Evolutionary conservation across 2,888 invertebrate genomes (phyloP), one percentile per base, ranked within the genome.

Genomic region (Cephus pygmeus): DNA sequence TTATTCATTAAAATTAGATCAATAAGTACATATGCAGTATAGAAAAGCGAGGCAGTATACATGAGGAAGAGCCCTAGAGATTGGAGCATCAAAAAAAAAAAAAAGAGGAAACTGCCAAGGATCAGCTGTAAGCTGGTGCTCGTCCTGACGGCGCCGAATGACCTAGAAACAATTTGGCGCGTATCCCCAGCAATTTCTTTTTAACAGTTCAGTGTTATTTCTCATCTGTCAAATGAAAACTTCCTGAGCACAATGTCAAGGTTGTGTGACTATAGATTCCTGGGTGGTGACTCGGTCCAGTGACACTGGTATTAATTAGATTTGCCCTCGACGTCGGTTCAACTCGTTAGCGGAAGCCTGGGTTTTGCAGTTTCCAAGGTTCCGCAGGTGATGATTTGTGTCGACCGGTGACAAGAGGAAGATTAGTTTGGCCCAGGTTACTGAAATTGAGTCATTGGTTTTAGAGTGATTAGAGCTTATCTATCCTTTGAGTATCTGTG

Each of bases 121-220:
- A 83, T 85, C 85, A 87, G 86, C 85, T 86, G 85, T 80, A 81
- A 73, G 74, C 74, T 76, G 79, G 30, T 80, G 81, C 82, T 79
- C 69, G 75, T 82, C 80, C 81, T 80, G 81, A 77, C 79, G 78
- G 77, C 73, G 78, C 77, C 73, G 75, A 79, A 78, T 82, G 84
- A 85, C 85, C 83, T 81, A 85, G 81, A 86, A 87, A 85, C 79
- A 69, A 82, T 82, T 81, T 84, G 80, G 79, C 82, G 83, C 82
- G 56, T 56, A 23, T 56, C 6, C 23, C 56, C 56, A 56, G 9
- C 23, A 56, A 56, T 56, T 56, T 56, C 56, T 56, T 23, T 56
- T 56, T 56, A 56, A 23, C 9, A 56, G 56, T 23, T 9, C 2
- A 56, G 23, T 56, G 23, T 56, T 56, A 56, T 23, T 56, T 56